phyloP scores from a whole-genome alignment of 1,140 invertebrate species.

The Drosophila subpulchrella region DNA sequence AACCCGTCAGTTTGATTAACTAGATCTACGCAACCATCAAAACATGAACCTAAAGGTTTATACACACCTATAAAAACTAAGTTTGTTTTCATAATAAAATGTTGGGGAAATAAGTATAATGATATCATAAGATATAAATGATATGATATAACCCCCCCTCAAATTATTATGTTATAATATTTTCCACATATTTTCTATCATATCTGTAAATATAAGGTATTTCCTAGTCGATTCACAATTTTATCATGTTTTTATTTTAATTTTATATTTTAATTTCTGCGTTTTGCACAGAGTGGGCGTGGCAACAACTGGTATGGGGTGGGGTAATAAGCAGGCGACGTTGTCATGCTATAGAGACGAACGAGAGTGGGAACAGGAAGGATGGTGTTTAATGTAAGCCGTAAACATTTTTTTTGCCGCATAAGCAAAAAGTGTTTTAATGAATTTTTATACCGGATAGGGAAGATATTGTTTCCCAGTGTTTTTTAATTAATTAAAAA shows the following conservation, averaged over 20 bases:
- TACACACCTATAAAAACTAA: too few relatives aligned
- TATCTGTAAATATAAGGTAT: neutral
- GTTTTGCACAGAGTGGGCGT: neutral
- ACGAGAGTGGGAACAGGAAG: neutral
- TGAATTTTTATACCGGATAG: slow-evolving; percentile 62
- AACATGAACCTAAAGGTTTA: too few relatives aligned
- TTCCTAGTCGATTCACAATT: neutral
- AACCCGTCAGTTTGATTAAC: too few relatives aligned
- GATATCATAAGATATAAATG: too few relatives aligned
- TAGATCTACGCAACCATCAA: too few relatives aligned
- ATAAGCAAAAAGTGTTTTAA: slow-evolving; percentile 78
- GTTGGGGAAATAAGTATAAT: too few relatives aligned
- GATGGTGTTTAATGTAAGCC: slow-evolving; percentile 51
- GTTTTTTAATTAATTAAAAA: slow-evolving; percentile 78
- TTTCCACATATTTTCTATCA: neutral
- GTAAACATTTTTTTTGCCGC: slow-evolving; percentile 42
- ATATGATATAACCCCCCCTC: too few relatives aligned
- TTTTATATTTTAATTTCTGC: slow-evolving; percentile 35
- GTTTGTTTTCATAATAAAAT: too few relatives aligned
- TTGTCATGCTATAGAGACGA: slow-evolving; percentile 58
- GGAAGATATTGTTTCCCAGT: slow-evolving; percentile 59
- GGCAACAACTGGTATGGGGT: slow-evolving; percentile 2
- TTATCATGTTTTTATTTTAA: slow-evolving; percentile 23
- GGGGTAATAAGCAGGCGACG: slow-evolving; percentile 66
- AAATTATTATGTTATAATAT: neutral